phyloP scores from a whole-genome alignment of 2,113 vertebrate genomes.

The Bagarius yarrelli region DNA sequence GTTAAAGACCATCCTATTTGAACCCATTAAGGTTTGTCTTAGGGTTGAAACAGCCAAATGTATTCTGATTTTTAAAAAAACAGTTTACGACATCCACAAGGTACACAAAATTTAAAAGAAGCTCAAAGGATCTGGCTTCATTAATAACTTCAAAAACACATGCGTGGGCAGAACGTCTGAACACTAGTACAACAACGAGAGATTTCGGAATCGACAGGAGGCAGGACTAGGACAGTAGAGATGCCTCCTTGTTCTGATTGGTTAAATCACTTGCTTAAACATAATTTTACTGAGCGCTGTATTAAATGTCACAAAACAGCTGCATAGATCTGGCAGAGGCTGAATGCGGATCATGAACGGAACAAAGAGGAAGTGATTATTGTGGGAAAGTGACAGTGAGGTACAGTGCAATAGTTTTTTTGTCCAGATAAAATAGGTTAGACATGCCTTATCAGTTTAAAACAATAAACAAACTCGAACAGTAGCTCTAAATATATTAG shows the following conservation, averaged over 20 bases:
- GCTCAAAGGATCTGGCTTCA: neutral
- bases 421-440: neutral
- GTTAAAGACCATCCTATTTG: neutral
- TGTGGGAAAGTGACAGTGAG: conserved; percentile 14
- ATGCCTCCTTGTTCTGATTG: neutral
- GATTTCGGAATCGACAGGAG: neutral
- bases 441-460: conserved; percentile 5
- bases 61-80: neutral
- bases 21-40: neutral
- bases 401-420: neutral
- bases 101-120: neutral
- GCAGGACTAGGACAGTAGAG: neutral
- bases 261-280: neutral
- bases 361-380: conserved; percentile 21
- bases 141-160: neutral
- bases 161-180: neutral
- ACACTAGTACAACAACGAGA: neutral
- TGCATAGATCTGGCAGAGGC: neutral
- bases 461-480: conserved; percentile 13
- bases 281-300: neutral
- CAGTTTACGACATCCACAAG: neutral
- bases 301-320: neutral
- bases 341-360: neutral
- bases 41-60: neutral
- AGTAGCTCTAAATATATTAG: neutral